Base-by-base conservation (phyloP, 2,113 vertebrate genomes). In the Planiliza haematocheilus region DNA sequence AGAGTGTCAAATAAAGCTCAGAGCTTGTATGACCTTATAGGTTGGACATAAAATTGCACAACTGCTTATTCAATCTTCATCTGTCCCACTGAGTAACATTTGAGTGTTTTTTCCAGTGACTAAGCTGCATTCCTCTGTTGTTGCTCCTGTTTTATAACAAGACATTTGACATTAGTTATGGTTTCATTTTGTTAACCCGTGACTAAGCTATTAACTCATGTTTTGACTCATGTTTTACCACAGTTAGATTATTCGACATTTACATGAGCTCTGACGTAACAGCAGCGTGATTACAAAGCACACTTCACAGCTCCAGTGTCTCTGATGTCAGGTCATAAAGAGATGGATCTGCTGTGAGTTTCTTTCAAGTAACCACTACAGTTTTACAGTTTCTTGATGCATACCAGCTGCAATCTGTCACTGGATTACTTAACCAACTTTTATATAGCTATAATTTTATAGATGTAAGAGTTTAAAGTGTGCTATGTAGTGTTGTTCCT, bases 301-400 rank as follows among this genome's bases (percentile, higher is more conserved):
- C 76, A 86, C 61, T 74, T 63, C 76, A 53, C 67, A 83, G 71
- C 55, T 24, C 45, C 41, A 17, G 64, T 17, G 53, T 24, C 55
- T 79, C 84, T 83, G 78, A 70, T 74, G 79, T 84, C 65, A 58
- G 64, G 53, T 81, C 77, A 71, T 59, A 70, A 65, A 88, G 53
- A 55, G 55, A 67, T 66, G 58, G 42, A 85, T 68, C 53, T 58
- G 58, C 49, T 53, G 11, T 12, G 34, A 53, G 48, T 66, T 51
- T 53, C 78, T 88, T 86, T 87, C 52, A 77, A 70, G 75, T 83
- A 56, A 72, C 43, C 49, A 13, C 75, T 59, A 21, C 18, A 34
- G 43, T 46, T 30, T 50, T 20, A 57, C 65, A 70, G 68, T 73
- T 71, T 61, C 66, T 56, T 63, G 66, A 71, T 48, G 46, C 45